Base-by-base conservation (phyloP, 2,113 vertebrate species). In the Paratilapia polleni region DNA sequence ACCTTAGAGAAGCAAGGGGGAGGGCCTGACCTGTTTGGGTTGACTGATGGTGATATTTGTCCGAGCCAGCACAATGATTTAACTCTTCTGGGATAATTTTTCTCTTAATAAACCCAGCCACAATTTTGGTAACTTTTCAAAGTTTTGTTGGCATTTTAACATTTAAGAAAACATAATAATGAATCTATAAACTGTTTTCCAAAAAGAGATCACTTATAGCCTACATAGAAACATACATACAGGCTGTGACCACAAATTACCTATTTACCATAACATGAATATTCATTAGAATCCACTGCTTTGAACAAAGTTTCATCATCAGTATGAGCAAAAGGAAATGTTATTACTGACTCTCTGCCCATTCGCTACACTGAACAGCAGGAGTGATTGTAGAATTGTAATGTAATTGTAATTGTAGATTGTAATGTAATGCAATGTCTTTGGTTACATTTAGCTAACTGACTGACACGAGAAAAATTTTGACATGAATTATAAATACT, bases 401-500 rank as follows among this genome's bases (percentile, higher is more conserved):
- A n/a, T n/a, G n/a, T n/a, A n/a, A n/a, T n/a, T n/a, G n/a, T n/a
- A n/a, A n/a, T n/a, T n/a, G n/a, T n/a, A n/a, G n/a, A n/a, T n/a
- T n/a, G n/a, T 5, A 52, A 58, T 78, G 41, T 66, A 64, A 26
- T 47, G 64, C 13, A 54, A 54, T 74, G 47, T 31, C 31, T 5
- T 34, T 31, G n/a, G 5, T 28, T 28, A 19, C 19, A 11, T 73
- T 28, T 52, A 20, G 15, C 38, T 77, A 66, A 87, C 58, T 52
- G 77, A 82, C 78, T 38, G 78, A 84, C 83, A 75, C 6, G 12
- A 76, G 83, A 28, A 14, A 68, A 78, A 83, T 84, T 62, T 57
- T 59, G 43, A 84, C 81, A 43, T 0, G 1, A 15, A 20, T 38
- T 43, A 68, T 41, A 86, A 7, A 63, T 43, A 66, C 64, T 31